Percentiles rank a stretch among this genome's conserved stretches.
Conservation (phyloP, 2,888 invertebrate genomes). For the Sinelater perroti region DNA sequence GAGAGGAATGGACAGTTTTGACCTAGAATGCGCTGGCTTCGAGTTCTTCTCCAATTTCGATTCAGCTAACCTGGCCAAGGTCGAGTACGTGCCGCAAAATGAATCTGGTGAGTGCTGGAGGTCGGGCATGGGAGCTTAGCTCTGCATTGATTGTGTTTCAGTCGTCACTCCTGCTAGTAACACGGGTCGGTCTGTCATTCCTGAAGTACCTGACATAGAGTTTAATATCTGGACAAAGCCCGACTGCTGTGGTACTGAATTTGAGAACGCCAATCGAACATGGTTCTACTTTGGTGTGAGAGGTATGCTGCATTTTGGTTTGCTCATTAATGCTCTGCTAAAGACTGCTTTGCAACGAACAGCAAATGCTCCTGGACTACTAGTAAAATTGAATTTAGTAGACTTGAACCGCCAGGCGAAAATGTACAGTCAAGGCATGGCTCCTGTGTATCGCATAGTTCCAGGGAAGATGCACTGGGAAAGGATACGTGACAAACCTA, state of each 20-base stretch:
- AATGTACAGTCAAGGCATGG: conserved; percentile 92
- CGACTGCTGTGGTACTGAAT: conserved; percentile 87
- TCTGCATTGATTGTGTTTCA: no score
- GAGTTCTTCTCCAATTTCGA: conserved; percentile 88
- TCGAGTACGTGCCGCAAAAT: conserved; percentile 74
- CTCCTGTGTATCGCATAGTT: conserved; percentile 78
- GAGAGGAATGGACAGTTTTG: conserved; percentile 57
- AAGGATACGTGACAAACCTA: conserved; percentile 80
- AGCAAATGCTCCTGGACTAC: conserved; percentile 64
- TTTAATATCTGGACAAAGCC: conserved; percentile 91
- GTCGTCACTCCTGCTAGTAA: conserved; percentile 47
- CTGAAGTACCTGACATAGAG: conserved; percentile 76
- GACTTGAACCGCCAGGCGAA: conserved; percentile 91
- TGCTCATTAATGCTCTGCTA: neutral
- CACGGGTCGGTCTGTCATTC: conserved; percentile 39
- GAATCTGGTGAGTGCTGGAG: conserved; percentile 66
- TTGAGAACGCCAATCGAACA: conserved; percentile 88
- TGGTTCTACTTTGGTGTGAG: conserved; percentile 91
- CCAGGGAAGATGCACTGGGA: conserved; percentile 87
- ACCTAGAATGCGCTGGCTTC: conserved; percentile 75
- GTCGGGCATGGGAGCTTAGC: conserved; percentile 2
- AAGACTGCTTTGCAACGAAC: neutral
- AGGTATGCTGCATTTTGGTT: conserved; percentile 56
- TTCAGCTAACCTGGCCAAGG: conserved; percentile 86
- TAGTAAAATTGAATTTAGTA: conserved; percentile 82